Conservation (phyloP, 2,113 vertebrate species). For the Melanotaenia duboulayi region DNA sequence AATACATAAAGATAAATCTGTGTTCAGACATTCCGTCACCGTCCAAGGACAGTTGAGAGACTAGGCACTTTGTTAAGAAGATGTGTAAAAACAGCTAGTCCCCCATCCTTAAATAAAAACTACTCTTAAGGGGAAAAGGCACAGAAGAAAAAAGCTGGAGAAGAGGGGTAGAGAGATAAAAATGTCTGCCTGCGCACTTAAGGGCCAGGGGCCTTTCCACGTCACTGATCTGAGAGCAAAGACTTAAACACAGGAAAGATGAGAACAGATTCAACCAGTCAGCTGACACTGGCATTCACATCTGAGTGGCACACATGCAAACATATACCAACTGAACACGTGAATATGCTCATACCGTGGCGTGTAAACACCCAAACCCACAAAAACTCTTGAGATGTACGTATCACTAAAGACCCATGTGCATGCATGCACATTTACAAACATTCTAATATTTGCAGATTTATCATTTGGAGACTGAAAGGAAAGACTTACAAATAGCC, state of each 20-base stretch:
- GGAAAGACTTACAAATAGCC: conserved; percentile 50
- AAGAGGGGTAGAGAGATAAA: conserved; percentile 56
- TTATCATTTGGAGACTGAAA: conserved; percentile 36
- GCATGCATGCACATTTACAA: conserved; percentile 13
- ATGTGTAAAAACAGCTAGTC: conserved; percentile 70
- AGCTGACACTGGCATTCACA: conserved; percentile 48
- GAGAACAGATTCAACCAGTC: conserved; percentile 78
- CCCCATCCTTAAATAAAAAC: conserved; percentile 70
- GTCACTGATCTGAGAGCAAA: conserved; percentile 72
- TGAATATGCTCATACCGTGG: neutral
- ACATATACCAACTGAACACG: conserved; percentile 19
- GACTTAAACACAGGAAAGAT: conserved; percentile 71
- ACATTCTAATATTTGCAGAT: conserved; percentile 18
- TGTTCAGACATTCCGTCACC: conserved; percentile 65
- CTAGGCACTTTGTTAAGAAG: conserved; percentile 60
- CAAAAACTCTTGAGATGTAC: conserved; percentile 1
- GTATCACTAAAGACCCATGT: conserved; percentile 7
- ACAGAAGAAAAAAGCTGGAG: conserved; percentile 35
- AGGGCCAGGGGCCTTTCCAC: conserved; percentile 73
- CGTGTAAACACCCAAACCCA: conserved; percentile 28
- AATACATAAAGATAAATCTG: conserved; percentile 54
- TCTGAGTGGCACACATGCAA: conserved; percentile 30
- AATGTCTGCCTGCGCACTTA: conserved; percentile 65
- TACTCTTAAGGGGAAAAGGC: conserved; percentile 39
- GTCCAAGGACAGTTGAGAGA: conserved; percentile 61